Evolutionary conservation across 30 jellyfish, hydroid and myxozoan genomes (phyloP).

Genomic region (Catostylus mosaicus): DNA sequence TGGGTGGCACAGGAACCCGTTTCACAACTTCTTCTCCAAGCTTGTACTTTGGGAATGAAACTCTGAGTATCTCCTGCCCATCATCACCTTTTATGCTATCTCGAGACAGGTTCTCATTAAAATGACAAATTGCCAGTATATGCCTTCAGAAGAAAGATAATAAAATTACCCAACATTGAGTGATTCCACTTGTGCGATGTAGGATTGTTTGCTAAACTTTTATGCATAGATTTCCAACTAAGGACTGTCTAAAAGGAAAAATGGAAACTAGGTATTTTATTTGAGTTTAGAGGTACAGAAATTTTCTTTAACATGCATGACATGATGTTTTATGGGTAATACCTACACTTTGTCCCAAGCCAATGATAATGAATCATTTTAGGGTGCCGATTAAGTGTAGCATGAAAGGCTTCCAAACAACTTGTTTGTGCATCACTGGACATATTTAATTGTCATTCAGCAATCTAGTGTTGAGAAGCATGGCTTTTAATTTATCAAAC

Average conservation of each 20-base stretch:
- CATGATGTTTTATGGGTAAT: background rate
- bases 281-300: background rate
- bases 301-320: background rate
- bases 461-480: slow-evolving; percentile 10
- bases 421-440: slow-evolving; percentile 58
- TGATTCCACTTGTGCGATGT: background rate
- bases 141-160: slow-evolving; percentile 6
- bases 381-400: slow-evolving; percentile 58
- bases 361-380: slow-evolving; percentile 28
- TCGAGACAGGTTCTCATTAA: slow-evolving; percentile 25
- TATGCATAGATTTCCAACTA: background rate
- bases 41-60: slow-evolving; percentile 33
- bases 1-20: slow-evolving; percentile 28
- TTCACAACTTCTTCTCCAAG: slow-evolving; percentile 28
- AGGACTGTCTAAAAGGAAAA: no score
- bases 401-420: slow-evolving; percentile 37
- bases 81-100: background rate
- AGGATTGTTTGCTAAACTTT: background rate
- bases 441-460: slow-evolving; percentile 6
- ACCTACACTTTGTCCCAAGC: slow-evolving; percentile 41
- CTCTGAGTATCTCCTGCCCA: slow-evolving; percentile 16
- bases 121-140: slow-evolving; percentile 39
- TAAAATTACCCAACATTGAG: background rate
- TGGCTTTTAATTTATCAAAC: slow-evolving; percentile 15
- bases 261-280: background rate